Conservation (phyloP, 1,140 invertebrate genomes). For the Heliothis subflexa region DNA sequence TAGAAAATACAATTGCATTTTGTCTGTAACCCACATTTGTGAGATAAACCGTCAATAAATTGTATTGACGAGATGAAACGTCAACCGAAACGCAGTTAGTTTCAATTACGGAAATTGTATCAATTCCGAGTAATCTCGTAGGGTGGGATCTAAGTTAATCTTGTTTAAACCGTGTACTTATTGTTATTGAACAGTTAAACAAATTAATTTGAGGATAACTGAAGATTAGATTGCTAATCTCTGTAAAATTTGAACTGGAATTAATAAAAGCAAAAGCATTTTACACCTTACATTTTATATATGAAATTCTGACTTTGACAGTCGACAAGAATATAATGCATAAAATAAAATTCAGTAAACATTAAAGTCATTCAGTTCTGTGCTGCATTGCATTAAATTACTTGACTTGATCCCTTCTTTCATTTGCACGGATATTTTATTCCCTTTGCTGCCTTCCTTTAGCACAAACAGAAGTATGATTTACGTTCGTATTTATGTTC, state of each 20-base stretch:
- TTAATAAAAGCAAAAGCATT: background rate
- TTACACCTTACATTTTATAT: background rate
- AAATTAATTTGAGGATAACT: conserved; percentile 8
- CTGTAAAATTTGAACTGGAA: background rate
- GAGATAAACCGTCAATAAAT: conserved; percentile 13
- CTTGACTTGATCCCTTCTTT: background rate
- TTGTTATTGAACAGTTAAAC: background rate
- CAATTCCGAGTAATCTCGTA: conserved; percentile 12
- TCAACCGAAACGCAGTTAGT: conserved; percentile 19
- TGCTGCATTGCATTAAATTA: background rate
- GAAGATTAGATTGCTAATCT: background rate
- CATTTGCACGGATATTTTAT: conserved; percentile 8
- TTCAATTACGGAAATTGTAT: conserved; percentile 34
- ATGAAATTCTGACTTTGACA: too few species aligned
- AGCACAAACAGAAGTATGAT: conserved; percentile 2
- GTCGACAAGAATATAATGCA: background rate
- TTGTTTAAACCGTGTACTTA: conserved; percentile 1
- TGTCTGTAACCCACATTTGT: background rate
- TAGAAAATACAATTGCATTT: background rate
- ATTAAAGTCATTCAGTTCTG: conserved; percentile 2
- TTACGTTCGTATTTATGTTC: conserved; percentile 17
- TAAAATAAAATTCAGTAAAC: background rate
- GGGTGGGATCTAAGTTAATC: conserved; percentile 3
- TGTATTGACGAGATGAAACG: conserved; percentile 22
- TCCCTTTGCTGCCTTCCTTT: background rate